Percentiles rank a stretch among this genome's conserved stretches.
These are phyloP conservation scores for Hemibagrus wyckioides DNA, from an alignment of 2,113 vertebrate species.

Conservation along the genomic window DNA sequence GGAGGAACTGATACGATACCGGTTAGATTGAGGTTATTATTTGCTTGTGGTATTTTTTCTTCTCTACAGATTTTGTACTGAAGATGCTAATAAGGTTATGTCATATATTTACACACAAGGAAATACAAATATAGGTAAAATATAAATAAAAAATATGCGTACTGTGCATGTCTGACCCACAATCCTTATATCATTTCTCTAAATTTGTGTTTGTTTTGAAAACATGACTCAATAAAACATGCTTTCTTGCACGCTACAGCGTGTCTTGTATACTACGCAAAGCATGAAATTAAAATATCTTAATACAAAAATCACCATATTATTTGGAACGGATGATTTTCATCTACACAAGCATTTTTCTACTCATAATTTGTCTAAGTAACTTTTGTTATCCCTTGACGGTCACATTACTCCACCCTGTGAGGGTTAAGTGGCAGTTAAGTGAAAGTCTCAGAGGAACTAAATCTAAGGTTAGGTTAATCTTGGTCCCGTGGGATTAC, in stretches of 20 bases:
- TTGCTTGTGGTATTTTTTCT: not conserved
- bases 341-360: no score
- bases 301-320: not conserved
- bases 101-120: not conserved
- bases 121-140: not conserved
- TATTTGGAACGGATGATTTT: no score
- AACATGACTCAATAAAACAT: not conserved
- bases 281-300: not conserved
- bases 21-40: not conserved
- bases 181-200: not conserved
- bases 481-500: not conserved
- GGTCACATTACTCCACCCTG: not conserved
- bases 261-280: not conserved
- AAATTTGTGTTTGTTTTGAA: slow-evolving; percentile 6
- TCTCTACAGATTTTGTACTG: not conserved
- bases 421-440: not conserved
- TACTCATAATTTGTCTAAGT: not conserved
- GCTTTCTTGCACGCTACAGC: not conserved
- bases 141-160: not conserved
- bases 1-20: no score
- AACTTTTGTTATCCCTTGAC: not conserved
- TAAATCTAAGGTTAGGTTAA: not conserved
- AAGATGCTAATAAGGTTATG: not conserved
- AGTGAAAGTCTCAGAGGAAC: not conserved
- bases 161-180: not conserved